Conservation (phyloP, 2,888 invertebrate genomes). For the Chydorus sphaericus region DNA sequence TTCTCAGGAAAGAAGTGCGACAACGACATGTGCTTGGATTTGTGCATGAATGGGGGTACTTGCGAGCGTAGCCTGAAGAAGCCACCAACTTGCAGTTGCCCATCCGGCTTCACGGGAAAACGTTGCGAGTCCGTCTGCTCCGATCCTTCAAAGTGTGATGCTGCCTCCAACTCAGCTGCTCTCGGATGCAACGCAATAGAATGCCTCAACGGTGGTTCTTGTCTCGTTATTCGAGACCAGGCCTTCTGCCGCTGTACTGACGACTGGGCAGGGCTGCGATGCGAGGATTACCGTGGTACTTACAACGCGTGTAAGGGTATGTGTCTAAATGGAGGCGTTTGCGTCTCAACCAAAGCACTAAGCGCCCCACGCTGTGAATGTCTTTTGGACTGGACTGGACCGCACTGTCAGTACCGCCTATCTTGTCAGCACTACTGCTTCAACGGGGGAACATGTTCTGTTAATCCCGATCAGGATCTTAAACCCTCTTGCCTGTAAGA, state of each 20-base stretch:
- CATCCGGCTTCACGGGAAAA: constrained; percentile 32
- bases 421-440: constrained; percentile 36
- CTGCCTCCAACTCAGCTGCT: constrained; percentile 13
- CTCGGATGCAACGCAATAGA: constrained; percentile 30
- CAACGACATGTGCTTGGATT: constrained; percentile 38
- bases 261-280: constrained; percentile 40
- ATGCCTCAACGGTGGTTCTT: constrained; percentile 41
- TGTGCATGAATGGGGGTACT: constrained; percentile 42
- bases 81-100: constrained; percentile 33
- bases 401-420: constrained; percentile 35
- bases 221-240: constrained; percentile 32
- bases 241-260: constrained; percentile 40
- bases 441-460: constrained; percentile 38
- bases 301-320: constrained; percentile 43
- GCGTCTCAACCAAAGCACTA: constrained; percentile 36
- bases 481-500: constrained; percentile 32
- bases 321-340: constrained; percentile 44
- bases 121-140: constrained; percentile 40
- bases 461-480: constrained; percentile 27
- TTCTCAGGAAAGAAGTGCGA: constrained; percentile 45
- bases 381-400: constrained; percentile 40
- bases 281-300: constrained; percentile 42
- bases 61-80: constrained; percentile 29
- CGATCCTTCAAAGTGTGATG: constrained; percentile 21
- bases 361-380: constrained; percentile 39